A percentile compares a stretch with the other conserved stretches of the same genome.
These are phyloP conservation scores for Stegophylla sp. DNA, from an alignment of 2,888 invertebrate genomes.

Conservation along the genomic window DNA sequence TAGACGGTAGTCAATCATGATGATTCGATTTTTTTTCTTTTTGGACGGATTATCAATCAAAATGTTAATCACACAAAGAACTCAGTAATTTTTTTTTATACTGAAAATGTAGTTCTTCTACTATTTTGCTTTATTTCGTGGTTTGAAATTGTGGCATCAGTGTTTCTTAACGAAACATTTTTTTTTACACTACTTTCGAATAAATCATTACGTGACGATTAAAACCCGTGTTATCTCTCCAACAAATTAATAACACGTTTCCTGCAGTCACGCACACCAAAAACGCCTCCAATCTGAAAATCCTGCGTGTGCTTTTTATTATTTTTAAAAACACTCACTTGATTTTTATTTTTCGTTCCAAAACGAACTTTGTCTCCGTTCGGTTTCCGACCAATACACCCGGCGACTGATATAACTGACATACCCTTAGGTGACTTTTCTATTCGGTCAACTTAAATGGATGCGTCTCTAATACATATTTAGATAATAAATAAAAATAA, in stretches of 20 bases:
- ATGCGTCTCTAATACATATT: too few species aligned
- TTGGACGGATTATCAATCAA: too few species aligned
- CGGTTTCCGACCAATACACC: not conserved
- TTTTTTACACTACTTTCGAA: not conserved
- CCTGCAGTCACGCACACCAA: slow-evolving; percentile 7
- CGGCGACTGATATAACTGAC: not conserved
- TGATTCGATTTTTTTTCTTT: not conserved
- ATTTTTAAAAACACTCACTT: not conserved
- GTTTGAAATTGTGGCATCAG: too few species aligned
- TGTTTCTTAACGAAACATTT: too few species aligned
- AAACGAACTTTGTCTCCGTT: not conserved
- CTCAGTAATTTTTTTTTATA: too few species aligned
- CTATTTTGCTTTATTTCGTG: too few species aligned
- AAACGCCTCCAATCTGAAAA: not conserved
- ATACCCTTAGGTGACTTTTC: not conserved
- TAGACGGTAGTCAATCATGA: not conserved
- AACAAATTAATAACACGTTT: slow-evolving; percentile 7
- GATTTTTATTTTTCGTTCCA: not conserved
- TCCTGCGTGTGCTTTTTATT: not conserved
- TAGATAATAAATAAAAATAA: too few species aligned
- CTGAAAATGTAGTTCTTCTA: too few species aligned
- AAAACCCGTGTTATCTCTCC: not conserved
- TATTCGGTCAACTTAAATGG: not conserved
- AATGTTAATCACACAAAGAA: too few species aligned
- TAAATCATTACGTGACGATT: not conserved